Base-by-base conservation (phyloP, 1,140 invertebrate genomes). In the Drosophila mauritiana region DNA sequence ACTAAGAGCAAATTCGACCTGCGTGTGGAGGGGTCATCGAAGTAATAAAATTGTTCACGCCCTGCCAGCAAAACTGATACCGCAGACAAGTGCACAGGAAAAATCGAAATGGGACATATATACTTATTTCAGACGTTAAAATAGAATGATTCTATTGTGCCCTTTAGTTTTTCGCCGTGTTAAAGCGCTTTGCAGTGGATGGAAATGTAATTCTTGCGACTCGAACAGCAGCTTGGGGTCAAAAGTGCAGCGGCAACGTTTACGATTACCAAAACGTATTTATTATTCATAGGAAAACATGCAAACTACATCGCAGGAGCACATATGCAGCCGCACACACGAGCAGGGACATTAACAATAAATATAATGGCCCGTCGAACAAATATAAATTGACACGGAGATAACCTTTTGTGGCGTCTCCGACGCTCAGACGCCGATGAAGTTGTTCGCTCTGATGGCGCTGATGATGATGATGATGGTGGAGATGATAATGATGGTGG, bases 351-450 rank as follows among this genome's bases (percentile, higher is more conserved):
- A 77, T 77, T 76, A 77, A 77, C 56, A 77, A 77, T 77, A 77
- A 77, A 77, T 77, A 61, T 77, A 77, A 77, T 77, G 73, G 64
- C 73, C 67, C 52, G 64, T 62, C 74, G 73, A 77, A 77, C 74
- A 77, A 77, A 77, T 77, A 77, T 77, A 77, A 77, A 77, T 77
- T 77, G 74, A 77, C 74, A 77, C 46, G 56, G 34, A 69, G 74
- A 77, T 77, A 77, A 77, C 74, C 74, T 77, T 77, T 77, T 69
- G 55, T 58, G 73, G 74, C 73, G 56, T 69, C 74, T 74, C 70
- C 51, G 70, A 27, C 17, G 27, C 27, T 31, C 70, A 68, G 62
- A 55, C 73, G 54, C 42, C 73, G 73, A 77, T 77, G 63, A 55
- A 68, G 73, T 61, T 59, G 73, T 67, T 61, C 51, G 36, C n/a